Base-by-base conservation (phyloP, 2,113 vertebrate species). In the Strix aluco region DNA sequence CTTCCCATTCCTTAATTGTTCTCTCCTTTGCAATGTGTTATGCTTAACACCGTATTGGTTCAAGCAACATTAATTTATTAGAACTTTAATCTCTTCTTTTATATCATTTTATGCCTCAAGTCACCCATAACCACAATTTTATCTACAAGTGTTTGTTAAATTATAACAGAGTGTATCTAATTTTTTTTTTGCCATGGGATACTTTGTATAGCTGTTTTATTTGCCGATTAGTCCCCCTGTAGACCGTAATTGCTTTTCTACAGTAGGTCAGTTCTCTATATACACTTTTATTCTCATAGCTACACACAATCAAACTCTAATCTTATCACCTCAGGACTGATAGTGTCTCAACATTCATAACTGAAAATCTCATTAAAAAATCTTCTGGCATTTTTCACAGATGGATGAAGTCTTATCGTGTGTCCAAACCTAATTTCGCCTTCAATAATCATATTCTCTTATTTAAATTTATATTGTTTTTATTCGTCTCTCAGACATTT, bases 301-400 rank as follows among this genome's bases (percentile, higher is more conserved):
- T 81, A 88, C 78, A 92, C 38, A 87, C 81, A 94, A 92, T 91
- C 91, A 92, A 92, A 77, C 29, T 77, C 73, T 95, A 95, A 95
- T 97, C 86, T 91, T 91, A 91, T 77, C 94, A 96, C 88, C 65
- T 85, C 62, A 66, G 78, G 54, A 96, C 66, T 95, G 78, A 82
- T 91, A 67, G 65, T 84, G 71, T 47, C 81, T 91, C 78, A 85
- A 89, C 1, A 5, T 67, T 91, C 95, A 91, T 87, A 87, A 92
- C 58, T 32, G 52, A 87, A 95, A 92, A 97, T 89, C 91, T 96
- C 91, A 97, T 95, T 97, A 81, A 95, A 97, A 97, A 91, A 65
- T 92, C 70, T 95, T 94, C 86, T 82, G 66, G 73, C 46, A 82
- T 94, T 94, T 95, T 95, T 95, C 86, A 90, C 84, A 92, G 92